Base-by-base conservation (phyloP, 2,888 invertebrate species). In the Nemurella pictetii region DNA sequence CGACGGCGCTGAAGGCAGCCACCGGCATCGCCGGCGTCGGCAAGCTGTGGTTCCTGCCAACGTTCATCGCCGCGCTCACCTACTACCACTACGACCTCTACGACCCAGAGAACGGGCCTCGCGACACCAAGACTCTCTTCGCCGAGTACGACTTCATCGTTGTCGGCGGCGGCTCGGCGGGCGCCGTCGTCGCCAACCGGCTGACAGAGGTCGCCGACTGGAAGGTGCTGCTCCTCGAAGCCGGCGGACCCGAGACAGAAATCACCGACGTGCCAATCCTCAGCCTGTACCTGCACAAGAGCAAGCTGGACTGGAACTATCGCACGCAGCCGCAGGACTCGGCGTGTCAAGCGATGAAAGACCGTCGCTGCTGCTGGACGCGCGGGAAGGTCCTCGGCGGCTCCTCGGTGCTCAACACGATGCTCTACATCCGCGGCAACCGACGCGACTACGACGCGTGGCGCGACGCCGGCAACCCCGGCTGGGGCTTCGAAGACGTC, bases 371-470 rank as follows among this genome's bases (percentile, higher is more conserved):
- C 89, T 94, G 95, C 88, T 97, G 97, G 97, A 97, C 97, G 0
- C 93, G 97, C 85, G 98, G 98, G 81, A 97, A 97, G 91, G 92
- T 92, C 72, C 91, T 97, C 0, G 97, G 97, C 0, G 98, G 98
- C 0, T 96, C 96, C 3, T 96, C 96, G 73, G 96, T 97, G 0
- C 91, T 97, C 0, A 98, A 97, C 89, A 96, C 96, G 0, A 97
- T 98, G 97, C 92, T 97, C 0, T 98, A 98, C 89, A 94, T 98
- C 77, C 92, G 98, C 86, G 98, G 98, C 0, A 97, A 97, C 90
- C 93, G 93, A 85, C 91, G 95, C 0, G 98, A 98, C 90, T 98
- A 93, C 89, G 96, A 98, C 89, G 93, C 95, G 84, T 98, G 98
- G 98, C 96, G 95, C 72, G 92, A 93, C 0, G 91, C 95, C 35